phyloP scores from a whole-genome alignment of 2,888 invertebrate species.

The Drepanosiphum platanoidis region DNA sequence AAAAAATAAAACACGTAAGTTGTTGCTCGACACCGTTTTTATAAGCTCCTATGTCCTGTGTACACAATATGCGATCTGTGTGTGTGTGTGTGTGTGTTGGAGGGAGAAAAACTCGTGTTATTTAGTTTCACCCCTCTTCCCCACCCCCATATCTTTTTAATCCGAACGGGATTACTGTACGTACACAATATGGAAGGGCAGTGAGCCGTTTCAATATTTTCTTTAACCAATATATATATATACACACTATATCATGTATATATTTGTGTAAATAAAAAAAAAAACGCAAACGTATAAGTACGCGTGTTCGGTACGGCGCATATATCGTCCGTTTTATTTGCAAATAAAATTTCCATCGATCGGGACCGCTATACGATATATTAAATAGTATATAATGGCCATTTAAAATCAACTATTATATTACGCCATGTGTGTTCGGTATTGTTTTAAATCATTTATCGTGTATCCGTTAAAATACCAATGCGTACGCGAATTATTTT shows the following conservation, averaged over 20 bases:
- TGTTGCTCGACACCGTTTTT: background rate
- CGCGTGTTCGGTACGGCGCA: background rate
- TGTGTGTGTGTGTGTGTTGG: background rate
- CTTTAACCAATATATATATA: background rate
- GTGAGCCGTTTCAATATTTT: conserved; percentile 33
- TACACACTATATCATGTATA: too few relatives aligned
- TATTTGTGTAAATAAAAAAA: too few relatives aligned
- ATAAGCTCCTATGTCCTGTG: background rate
- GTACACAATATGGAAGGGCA: too few relatives aligned
- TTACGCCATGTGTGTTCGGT: too few relatives aligned
- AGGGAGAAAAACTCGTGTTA: background rate
- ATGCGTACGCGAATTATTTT: too few relatives aligned
- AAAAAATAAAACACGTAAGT: conserved; percentile 20
- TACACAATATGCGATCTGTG: background rate
- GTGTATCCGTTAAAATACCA: too few relatives aligned
- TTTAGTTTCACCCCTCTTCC: background rate
- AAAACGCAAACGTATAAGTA: too few relatives aligned
- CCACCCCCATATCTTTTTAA: background rate
- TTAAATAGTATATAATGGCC: too few relatives aligned
- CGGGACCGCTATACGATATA: too few relatives aligned
- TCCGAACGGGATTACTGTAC: background rate
- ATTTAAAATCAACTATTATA: too few relatives aligned
- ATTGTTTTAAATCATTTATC: too few relatives aligned
- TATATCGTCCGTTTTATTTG: background rate
- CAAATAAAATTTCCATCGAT: too few relatives aligned